phyloP scores from a whole-genome alignment of 1,140 invertebrate genomes.

The Propsilocerus akamusi region DNA sequence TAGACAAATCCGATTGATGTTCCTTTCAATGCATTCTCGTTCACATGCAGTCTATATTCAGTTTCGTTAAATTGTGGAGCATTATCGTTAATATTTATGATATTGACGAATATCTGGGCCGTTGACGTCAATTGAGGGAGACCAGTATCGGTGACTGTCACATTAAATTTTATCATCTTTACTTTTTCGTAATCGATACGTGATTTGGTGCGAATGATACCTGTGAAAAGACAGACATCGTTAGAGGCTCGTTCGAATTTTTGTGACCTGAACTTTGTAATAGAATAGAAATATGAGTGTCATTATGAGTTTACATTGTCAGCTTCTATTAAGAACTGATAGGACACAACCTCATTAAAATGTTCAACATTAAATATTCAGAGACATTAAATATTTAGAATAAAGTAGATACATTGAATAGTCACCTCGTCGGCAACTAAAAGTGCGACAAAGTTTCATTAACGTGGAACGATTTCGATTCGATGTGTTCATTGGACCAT shows the following conservation, averaged over 20 bases:
- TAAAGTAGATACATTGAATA: too few species aligned
- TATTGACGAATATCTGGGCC: constrained; percentile 51
- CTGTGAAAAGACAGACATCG: constrained; percentile 22
- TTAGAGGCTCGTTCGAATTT: not conserved
- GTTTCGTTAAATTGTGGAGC: constrained; percentile 52
- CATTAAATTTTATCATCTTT: constrained; percentile 54
- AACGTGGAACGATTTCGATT: too few species aligned
- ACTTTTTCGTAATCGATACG: constrained; percentile 69
- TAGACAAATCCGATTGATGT: constrained; percentile 47
- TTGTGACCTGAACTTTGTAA: not conserved
- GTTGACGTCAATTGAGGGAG: constrained; percentile 58
- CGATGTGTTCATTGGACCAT: too few species aligned
- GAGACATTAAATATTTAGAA: too few species aligned
- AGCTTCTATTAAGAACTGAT: not conserved
- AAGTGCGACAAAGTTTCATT: too few species aligned
- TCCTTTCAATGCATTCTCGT: constrained; percentile 53
- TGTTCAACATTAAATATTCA: too few species aligned
- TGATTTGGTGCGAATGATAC: constrained; percentile 58
- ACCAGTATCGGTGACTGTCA: constrained; percentile 66
- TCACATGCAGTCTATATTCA: constrained; percentile 45
- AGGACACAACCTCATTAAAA: not conserved
- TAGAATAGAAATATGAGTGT: not conserved
- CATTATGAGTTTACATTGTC: not conserved
- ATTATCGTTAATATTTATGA: constrained; percentile 77
- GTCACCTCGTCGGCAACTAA: too few species aligned